A percentile compares a stretch with the other conserved stretches of the same genome.
Evolutionary conservation across 2,888 invertebrate genomes (phyloP).

Genomic region (Blastobasis adustella): DNA sequence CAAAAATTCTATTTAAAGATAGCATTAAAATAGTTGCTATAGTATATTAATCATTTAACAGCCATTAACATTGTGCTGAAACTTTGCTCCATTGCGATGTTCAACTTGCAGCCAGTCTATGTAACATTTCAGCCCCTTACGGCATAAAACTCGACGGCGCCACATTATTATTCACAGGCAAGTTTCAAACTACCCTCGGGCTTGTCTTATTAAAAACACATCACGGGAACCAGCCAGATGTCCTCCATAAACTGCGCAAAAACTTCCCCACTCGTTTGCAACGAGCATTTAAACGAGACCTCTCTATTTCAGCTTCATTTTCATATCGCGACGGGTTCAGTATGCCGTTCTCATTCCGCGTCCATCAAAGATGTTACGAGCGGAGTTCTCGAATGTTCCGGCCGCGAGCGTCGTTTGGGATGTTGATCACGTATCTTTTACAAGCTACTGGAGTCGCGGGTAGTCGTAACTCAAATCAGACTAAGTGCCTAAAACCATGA

Average conservation of each 20-base stretch:
- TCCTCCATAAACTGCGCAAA: conserved; percentile 4
- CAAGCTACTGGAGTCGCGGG: conserved; percentile 24
- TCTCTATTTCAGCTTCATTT: too few relatives aligned
- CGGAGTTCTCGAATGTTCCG: too few relatives aligned
- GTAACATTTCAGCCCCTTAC: too few relatives aligned
- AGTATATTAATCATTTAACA: too few relatives aligned
- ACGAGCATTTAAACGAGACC: conserved; percentile 5
- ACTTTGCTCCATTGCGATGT: too few relatives aligned
- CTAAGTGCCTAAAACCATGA: conserved; percentile 24
- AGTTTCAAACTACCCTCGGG: conserved; percentile 7
- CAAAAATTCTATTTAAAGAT: too few relatives aligned
- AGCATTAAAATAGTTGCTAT: too few relatives aligned
- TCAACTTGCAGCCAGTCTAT: too few relatives aligned
- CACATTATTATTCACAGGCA: conserved; percentile 1
- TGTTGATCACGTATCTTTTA: conserved; percentile 30
- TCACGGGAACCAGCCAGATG: conserved; percentile 22
- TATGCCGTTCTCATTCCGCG: too few relatives aligned
- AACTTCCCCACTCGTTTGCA: conserved; percentile 2
- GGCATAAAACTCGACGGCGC: background rate
- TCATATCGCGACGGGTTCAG: too few relatives aligned
- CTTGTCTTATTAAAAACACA: conserved; percentile 22
- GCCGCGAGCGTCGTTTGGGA: background rate
- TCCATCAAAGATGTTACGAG: conserved; percentile 8
- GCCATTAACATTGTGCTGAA: too few relatives aligned
- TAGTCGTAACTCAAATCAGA: conserved; percentile 41